phyloP scores from a whole-genome alignment of 2,888 invertebrate genomes.

The Pogonocherus hispidulus region DNA sequence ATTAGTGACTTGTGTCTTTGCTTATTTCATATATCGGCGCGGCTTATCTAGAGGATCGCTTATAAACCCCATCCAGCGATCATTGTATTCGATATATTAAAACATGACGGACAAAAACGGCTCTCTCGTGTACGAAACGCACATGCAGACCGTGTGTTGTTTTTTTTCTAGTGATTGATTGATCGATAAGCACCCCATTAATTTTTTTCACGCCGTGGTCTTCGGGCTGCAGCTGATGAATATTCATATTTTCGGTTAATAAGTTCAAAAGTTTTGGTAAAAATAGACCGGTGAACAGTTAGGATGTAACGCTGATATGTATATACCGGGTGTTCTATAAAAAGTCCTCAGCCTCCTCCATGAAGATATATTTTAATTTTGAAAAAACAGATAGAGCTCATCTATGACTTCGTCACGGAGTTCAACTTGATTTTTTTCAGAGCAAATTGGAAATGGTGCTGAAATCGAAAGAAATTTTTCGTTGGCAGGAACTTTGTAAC shows the following conservation, averaged over 20 bases:
- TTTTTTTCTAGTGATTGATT: conserved; percentile 34
- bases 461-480: too few relatives aligned
- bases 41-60: conserved; percentile 41
- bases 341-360: too few relatives aligned
- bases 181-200: conserved; percentile 32
- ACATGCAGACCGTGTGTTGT: conserved; percentile 42
- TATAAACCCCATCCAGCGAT: conserved; percentile 41
- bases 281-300: neutral
- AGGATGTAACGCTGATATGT: too few relatives aligned
- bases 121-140: conserved; percentile 36
- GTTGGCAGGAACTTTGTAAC: too few relatives aligned
- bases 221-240: neutral
- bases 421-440: too few relatives aligned
- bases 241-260: neutral
- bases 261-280: neutral
- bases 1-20: conserved; percentile 57
- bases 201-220: conserved; percentile 29
- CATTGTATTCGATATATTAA: conserved; percentile 43
- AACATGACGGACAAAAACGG: conserved; percentile 46
- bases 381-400: too few relatives aligned
- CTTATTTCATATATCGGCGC: conserved; percentile 50
- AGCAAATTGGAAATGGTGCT: too few relatives aligned
- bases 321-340: too few relatives aligned
- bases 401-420: too few relatives aligned
- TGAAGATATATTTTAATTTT: too few relatives aligned